Conservation (phyloP, 2,113 vertebrate genomes). For the Raja brachyura region DNA sequence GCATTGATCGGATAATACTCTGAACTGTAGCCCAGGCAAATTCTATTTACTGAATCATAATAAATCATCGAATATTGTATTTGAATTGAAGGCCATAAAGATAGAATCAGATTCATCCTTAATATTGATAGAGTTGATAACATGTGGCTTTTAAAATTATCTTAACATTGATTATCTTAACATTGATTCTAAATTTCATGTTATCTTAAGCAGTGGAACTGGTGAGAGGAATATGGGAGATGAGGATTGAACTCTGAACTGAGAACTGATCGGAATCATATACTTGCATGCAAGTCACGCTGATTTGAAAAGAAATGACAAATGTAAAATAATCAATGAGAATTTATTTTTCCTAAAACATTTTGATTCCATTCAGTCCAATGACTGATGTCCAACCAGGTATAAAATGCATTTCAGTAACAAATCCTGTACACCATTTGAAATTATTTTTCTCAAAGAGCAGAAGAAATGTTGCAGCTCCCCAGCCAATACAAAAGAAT, state of each 20-base stretch:
- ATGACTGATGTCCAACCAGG: not conserved
- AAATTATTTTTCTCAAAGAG: not conserved
- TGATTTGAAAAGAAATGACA: not conserved
- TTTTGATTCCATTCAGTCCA: not conserved
- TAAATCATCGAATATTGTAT: not conserved
- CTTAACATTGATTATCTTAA: not conserved
- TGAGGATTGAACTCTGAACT: not conserved
- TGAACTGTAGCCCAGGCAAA: not conserved
- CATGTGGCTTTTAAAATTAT: not conserved
- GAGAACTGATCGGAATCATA: not conserved
- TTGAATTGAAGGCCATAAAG: not conserved
- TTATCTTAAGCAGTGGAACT: not conserved
- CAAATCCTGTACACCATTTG: not conserved
- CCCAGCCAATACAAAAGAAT: not conserved
- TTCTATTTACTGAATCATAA: not conserved
- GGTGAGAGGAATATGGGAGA: not conserved
- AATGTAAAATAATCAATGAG: not conserved
- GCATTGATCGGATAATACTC: not conserved
- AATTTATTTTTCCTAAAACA: not conserved
- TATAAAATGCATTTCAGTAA: not conserved
- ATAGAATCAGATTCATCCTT: not conserved
- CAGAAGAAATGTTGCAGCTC: not conserved
- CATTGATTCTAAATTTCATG: not conserved
- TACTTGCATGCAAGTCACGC: constrained; percentile 6
- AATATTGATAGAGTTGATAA: not conserved